phyloP scores from a whole-genome alignment of 1,140 invertebrate species.

The Augochlora pura region DNA sequence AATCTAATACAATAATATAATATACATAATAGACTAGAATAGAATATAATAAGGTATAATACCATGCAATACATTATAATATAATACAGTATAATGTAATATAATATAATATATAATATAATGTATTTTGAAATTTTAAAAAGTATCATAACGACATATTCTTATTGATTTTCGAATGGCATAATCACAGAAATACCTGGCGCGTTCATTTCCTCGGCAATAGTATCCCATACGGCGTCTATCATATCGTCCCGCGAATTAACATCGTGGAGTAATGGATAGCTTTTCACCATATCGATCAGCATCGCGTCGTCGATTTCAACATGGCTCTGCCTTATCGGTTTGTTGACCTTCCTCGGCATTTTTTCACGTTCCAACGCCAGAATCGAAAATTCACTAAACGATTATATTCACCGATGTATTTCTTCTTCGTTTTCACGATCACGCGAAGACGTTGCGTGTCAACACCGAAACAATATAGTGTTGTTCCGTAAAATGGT shows the following conservation, averaged over 20 bases:
- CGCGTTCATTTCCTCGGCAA: conserved; percentile 21
- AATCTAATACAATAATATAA: too few relatives aligned
- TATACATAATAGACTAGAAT: too few relatives aligned
- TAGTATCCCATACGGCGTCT: conserved; percentile 25
- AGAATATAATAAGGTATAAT: too few relatives aligned
- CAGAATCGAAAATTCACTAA: too few relatives aligned
- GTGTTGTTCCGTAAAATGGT: not conserved
- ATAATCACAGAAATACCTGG: not conserved
- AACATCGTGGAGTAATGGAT: conserved; percentile 40
- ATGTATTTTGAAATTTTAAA: too few relatives aligned
- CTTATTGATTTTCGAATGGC: too few relatives aligned
- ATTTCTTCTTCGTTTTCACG: not conserved
- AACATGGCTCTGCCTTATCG: not conserved
- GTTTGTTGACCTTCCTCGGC: not conserved
- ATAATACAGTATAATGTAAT: too few relatives aligned
- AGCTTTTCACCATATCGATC: conserved; percentile 34
- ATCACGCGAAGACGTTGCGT: not conserved
- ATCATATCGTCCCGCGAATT: not conserved
- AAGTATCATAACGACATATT: too few relatives aligned
- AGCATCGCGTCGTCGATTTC: conserved; percentile 29
- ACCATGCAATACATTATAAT: too few relatives aligned
- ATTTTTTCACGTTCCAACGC: not conserved
- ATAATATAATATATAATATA: too few relatives aligned
- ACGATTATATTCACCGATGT: not conserved
- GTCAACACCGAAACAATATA: not conserved